A percentile compares a stretch with the other conserved stretches of the same genome.
phyloP scores from a whole-genome alignment of 2,797 vertebrate genomes.

The Pipistrellus nathusii region DNA sequence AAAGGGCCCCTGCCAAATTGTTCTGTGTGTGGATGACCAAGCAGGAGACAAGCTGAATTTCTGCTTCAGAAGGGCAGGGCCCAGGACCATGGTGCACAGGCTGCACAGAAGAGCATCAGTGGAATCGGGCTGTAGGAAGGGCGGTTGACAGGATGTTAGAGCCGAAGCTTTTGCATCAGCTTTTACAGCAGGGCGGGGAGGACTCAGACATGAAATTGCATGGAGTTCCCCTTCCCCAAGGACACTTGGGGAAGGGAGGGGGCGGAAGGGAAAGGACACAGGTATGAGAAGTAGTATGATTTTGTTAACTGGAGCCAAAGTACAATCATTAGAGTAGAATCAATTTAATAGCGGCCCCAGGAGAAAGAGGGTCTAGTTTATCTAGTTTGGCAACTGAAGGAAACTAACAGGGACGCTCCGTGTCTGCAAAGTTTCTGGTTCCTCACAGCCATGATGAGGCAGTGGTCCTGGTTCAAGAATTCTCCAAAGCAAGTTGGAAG shows the following conservation, averaged over 20 bases:
- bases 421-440: background rate
- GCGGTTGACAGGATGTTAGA: background rate
- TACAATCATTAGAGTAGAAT: constrained; percentile 64
- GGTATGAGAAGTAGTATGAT: background rate
- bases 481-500: background rate
- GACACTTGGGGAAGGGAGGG: background rate
- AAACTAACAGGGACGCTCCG: background rate
- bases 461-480: constrained; percentile 30
- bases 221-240: background rate
- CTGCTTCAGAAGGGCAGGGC: background rate
- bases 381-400: constrained; percentile 39
- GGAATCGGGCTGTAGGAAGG: background rate
- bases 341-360: constrained; percentile 33
- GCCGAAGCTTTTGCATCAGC: constrained; percentile 2
- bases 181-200: background rate
- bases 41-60: background rate
- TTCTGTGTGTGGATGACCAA: background rate
- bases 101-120: background rate
- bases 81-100: background rate
- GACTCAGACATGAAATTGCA: background rate
- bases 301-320: constrained; percentile 65
- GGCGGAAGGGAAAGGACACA: background rate
- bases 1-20: background rate
- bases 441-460: background rate
- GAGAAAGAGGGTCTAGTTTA: constrained; percentile 47